These are phyloP conservation scores for Platygyra sinensis DNA, from an alignment of 64 coral and sea anemone species.

Conservation along the genomic window DNA sequence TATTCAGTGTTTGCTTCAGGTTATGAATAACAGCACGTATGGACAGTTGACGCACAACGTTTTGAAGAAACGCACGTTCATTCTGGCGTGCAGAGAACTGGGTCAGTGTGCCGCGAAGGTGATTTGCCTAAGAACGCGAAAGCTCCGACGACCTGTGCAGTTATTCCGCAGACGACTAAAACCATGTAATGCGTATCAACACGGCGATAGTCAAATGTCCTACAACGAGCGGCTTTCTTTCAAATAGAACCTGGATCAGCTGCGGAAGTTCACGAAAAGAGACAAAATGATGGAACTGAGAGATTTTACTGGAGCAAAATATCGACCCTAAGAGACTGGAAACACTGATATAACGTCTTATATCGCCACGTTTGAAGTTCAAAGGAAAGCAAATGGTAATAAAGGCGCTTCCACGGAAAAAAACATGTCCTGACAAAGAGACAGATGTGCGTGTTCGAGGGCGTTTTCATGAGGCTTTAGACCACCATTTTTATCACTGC, in stretches of 20 bases:
- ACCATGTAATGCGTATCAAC: neutral
- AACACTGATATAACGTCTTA: neutral
- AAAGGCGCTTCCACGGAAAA: neutral
- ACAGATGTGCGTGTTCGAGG: constrained; percentile 17
- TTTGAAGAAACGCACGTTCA: neutral
- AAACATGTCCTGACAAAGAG: neutral
- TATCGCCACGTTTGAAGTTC: neutral
- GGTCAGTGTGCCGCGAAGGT: neutral
- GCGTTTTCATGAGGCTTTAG: constrained; percentile 31
- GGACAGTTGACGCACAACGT: neutral
- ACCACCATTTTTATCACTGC: constrained; percentile 35
- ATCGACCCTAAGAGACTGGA: neutral
- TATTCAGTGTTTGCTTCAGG: too few species aligned
- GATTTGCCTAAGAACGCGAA: neutral
- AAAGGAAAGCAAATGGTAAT: neutral
- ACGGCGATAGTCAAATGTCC: neutral
- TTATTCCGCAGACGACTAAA: too few species aligned
- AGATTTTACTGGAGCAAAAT: neutral
- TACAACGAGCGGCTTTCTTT: constrained; percentile 12
- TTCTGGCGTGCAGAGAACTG: neutral
- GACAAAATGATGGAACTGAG: neutral
- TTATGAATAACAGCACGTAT: too few species aligned
- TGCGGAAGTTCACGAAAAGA: neutral
- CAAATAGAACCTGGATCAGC: constrained; percentile 1
- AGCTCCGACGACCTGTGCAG: too few species aligned